A percentile compares a stretch with the other conserved stretches of the same genome.
Conservation (phyloP, 2,113 vertebrate species). For the Percina caprodes region DNA sequence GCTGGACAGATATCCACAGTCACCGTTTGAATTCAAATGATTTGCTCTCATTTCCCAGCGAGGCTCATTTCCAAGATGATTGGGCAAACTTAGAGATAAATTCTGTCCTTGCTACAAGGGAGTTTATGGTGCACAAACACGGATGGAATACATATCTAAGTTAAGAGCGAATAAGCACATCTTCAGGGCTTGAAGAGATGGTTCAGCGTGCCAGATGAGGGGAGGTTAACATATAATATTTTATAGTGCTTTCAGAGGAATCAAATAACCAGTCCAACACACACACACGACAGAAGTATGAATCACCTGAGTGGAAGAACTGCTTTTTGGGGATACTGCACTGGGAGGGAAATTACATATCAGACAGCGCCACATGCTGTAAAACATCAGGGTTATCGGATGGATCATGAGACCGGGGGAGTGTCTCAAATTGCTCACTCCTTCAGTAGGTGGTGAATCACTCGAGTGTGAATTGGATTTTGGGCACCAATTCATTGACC, state of each 20-base stretch:
- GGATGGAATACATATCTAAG: constrained; percentile 30
- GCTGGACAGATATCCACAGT: constrained; percentile 25
- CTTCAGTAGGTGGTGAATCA: constrained; percentile 55
- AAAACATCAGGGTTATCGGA: constrained; percentile 65
- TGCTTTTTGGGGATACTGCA: constrained; percentile 20
- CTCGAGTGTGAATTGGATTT: constrained; percentile 49
- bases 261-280: constrained; percentile 20
- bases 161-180: not conserved
- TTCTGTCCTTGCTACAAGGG: constrained; percentile 54
- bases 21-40: constrained; percentile 45
- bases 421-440: constrained; percentile 52
- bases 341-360: constrained; percentile 54
- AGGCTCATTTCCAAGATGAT: constrained; percentile 55
- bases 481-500: constrained; percentile 51
- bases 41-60: constrained; percentile 35
- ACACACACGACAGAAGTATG: constrained; percentile 41
- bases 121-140: constrained; percentile 28
- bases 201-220: constrained; percentile 15
- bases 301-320: constrained; percentile 22
- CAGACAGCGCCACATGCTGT: constrained; percentile 45
- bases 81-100: constrained; percentile 29
- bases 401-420: constrained; percentile 21
- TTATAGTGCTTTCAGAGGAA: not conserved
- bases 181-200: constrained; percentile 10
- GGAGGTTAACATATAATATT: constrained; percentile 25